These are phyloP conservation scores for Sorex fumeus DNA, from an alignment of 2,113 vertebrate species.

Conservation along the genomic window DNA sequence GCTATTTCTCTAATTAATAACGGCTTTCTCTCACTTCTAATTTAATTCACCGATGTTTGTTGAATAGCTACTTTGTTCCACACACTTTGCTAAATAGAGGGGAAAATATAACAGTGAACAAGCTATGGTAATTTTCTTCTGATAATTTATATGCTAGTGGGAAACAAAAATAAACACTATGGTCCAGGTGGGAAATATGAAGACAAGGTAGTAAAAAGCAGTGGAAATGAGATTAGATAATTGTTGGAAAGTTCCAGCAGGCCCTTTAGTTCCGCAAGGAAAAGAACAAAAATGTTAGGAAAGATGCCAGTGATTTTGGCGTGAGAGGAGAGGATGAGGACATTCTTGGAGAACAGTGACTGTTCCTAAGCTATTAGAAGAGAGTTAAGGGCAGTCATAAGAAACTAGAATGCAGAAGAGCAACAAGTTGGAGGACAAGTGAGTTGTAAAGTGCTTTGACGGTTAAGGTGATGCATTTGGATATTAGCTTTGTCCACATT, in stretches of 20 bases:
- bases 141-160: background rate
- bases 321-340: background rate
- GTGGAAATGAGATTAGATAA: background rate
- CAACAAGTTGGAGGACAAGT: background rate
- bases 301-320: background rate
- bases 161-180: conserved; percentile 24
- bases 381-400: background rate
- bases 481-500: background rate
- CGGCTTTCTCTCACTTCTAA: background rate
- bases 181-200: background rate
- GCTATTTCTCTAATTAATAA: background rate
- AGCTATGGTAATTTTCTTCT: conserved; percentile 35
- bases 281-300: background rate
- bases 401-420: background rate
- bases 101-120: conserved; percentile 1
- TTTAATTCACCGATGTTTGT: background rate
- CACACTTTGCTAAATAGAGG: background rate
- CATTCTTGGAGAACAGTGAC: background rate
- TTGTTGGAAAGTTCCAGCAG: background rate
- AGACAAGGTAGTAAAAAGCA: background rate
- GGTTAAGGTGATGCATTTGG: background rate
- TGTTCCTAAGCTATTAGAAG: background rate
- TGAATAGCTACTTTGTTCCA: background rate
- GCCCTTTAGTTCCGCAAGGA: too few relatives aligned
- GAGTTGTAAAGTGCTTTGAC: background rate